phyloP scores from a whole-genome alignment of 2,888 invertebrate genomes.

The Aspidapion aeneum region DNA sequence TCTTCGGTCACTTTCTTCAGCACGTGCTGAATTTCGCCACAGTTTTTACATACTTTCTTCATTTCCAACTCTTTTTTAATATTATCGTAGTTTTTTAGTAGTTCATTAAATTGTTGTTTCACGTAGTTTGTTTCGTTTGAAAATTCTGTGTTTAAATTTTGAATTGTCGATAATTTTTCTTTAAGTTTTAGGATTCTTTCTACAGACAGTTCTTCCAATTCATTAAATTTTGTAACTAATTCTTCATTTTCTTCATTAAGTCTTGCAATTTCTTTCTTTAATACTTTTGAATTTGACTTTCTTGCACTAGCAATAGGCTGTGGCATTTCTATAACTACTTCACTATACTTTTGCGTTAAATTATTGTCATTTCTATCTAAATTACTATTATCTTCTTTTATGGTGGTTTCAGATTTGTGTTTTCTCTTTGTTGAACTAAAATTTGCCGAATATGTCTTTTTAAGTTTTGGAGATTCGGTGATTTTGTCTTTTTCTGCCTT shows the following conservation, averaged over 20 bases:
- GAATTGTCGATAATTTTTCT: constrained; percentile 57
- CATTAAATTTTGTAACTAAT: constrained; percentile 52
- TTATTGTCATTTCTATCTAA: constrained; percentile 17
- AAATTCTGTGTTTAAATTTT: constrained; percentile 60
- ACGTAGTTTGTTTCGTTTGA: constrained; percentile 60
- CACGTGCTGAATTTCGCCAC: constrained; percentile 47
- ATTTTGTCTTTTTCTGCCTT: constrained; percentile 19
- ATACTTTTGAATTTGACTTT: constrained; percentile 33
- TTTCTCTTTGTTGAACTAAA: constrained; percentile 34
- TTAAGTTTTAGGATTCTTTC: constrained; percentile 61
- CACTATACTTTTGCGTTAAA: constrained; percentile 22
- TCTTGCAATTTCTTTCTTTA: constrained; percentile 53
- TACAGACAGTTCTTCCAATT: constrained; percentile 48
- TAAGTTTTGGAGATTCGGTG: constrained; percentile 16
- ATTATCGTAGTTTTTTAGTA: constrained; percentile 53
- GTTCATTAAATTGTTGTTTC: constrained; percentile 50
- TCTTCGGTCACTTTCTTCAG: constrained; percentile 52
- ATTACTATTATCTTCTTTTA: neutral
- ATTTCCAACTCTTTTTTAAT: constrained; percentile 51
- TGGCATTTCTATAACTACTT: constrained; percentile 32
- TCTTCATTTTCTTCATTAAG: constrained; percentile 53
- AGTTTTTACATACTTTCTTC: constrained; percentile 47
- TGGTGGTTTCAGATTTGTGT: constrained; percentile 14
- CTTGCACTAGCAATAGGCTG: constrained; percentile 27
- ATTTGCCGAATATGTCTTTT: constrained; percentile 39